Evolutionary conservation across 2,113 vertebrate genomes (phyloP), one percentile per base, ranked within the genome.

Genomic region (Scophthalmus maximus): DNA sequence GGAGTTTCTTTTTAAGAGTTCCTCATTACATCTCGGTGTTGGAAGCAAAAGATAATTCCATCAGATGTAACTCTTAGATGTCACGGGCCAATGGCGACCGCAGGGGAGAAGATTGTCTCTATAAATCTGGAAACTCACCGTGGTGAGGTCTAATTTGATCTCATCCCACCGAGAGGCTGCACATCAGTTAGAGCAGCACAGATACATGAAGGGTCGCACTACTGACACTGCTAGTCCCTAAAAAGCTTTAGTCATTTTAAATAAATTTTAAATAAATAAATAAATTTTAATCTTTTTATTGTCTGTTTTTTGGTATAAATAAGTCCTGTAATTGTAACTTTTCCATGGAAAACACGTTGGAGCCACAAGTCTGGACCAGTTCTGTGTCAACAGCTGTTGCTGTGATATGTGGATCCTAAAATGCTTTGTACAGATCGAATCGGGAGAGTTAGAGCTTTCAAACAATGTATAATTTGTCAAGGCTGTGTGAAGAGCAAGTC

Each of bases 41-140:
- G 68, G 82, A 87, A 76, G 81, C 68, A 61, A 74, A 73, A 71
- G 71, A 79, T 82, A 73, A 86, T 86, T 88, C 87, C 73, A 81
- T 84, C 69, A 78, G 68, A 80, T 73, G 50, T 73, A 68, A 86
- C 84, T 68, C 57, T 75, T 66, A 53, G 72, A 88, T 79, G 82
- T 78, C 78, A 76, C 2, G 82, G 73, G 58, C 81, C 82, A 65
- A 26, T 40, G 82, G 81, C 73, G 73, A 8, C 84, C 76, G 78
- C 79, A 77, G 84, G 84, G 82, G 76, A 79, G 86, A 85, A 53
- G 42, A 80, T 81, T 79, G 88, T 85, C 87, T 83, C 75, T 32
- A 70, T 84, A 88, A 86, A 91, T 91, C 68, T 57, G 6, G 23
- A 59, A 34, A 7, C 63, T 30, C 44, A 30, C 67, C 29, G 73